Evolutionary conservation across 2,797 vertebrate genomes (phyloP).

Genomic region (Etheostoma nigrum): DNA sequence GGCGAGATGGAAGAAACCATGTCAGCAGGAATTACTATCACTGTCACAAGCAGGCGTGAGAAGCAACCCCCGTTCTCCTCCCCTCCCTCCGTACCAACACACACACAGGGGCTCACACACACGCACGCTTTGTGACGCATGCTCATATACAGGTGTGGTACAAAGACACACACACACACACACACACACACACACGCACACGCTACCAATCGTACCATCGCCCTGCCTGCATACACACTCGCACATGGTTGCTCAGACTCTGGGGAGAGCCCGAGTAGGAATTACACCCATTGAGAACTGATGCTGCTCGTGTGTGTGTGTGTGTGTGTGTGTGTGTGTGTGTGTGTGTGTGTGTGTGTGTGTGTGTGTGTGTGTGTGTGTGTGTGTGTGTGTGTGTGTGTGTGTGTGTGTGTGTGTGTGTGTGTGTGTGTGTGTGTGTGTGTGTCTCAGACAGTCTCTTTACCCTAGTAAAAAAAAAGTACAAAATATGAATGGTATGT

Average conservation of each 20-base stretch:
- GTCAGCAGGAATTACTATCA: slow-evolving; percentile 86
- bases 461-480: slow-evolving; percentile 10
- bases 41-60: slow-evolving; percentile 79
- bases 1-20: slow-evolving; percentile 74
- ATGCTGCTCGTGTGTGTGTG: slow-evolving; percentile 33
- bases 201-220: slow-evolving; percentile 18
- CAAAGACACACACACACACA: slow-evolving; percentile 9
- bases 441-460: slow-evolving; percentile 9
- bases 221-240: slow-evolving; percentile 31
- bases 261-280: slow-evolving; percentile 53
- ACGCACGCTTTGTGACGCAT: slow-evolving; percentile 19
- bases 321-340: slow-evolving; percentile 21
- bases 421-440: background rate
- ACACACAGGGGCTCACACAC: slow-evolving; percentile 8
- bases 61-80: slow-evolving; percentile 29
- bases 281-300: slow-evolving; percentile 55
- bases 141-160: slow-evolving; percentile 57
- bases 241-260: slow-evolving; percentile 49
- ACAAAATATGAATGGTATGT: slow-evolving; percentile 53
- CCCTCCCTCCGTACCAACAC: slow-evolving; percentile 20
- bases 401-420: slow-evolving; percentile 7
- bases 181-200: background rate
- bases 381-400: slow-evolving; percentile 1
- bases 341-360: background rate
- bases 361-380: slow-evolving; percentile 5